Conservation (phyloP, 2,113 vertebrate species). For the Hydropotes inermis region DNA sequence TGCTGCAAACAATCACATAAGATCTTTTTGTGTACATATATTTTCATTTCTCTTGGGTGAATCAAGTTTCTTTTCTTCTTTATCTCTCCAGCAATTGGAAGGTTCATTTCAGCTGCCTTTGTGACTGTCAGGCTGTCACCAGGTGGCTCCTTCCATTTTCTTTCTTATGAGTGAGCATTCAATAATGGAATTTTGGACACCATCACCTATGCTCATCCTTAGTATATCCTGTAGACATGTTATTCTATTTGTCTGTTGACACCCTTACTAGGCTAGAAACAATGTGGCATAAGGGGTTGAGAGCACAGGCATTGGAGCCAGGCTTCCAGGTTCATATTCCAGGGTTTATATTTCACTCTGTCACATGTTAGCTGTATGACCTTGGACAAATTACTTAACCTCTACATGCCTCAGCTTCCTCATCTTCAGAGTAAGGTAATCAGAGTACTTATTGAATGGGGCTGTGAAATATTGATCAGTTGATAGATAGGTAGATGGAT, state of each 20-base stretch:
- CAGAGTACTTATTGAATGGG: neutral
- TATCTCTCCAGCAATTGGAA: neutral
- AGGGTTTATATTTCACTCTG: neutral
- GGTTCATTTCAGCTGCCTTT: neutral
- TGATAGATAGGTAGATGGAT: neutral
- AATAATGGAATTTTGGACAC: neutral
- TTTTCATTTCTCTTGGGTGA: neutral
- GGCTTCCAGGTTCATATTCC: neutral
- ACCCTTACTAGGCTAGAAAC: neutral
- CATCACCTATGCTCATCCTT: too few relatives aligned
- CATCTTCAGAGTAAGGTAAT: neutral
- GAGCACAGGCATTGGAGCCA: neutral
- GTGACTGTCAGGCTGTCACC: neutral
- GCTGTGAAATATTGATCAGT: neutral
- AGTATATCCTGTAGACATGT: neutral
- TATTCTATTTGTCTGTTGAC: neutral
- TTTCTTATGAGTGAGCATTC: neutral
- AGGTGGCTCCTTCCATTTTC: neutral
- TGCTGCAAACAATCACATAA: neutral
- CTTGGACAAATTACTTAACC: neutral
- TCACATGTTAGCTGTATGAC: neutral
- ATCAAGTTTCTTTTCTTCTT: neutral
- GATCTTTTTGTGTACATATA: neutral
- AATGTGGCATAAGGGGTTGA: neutral
- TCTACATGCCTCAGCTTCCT: neutral